Base-by-base conservation (phyloP, 2,888 invertebrate genomes). In the Plebejus melissa region DNA sequence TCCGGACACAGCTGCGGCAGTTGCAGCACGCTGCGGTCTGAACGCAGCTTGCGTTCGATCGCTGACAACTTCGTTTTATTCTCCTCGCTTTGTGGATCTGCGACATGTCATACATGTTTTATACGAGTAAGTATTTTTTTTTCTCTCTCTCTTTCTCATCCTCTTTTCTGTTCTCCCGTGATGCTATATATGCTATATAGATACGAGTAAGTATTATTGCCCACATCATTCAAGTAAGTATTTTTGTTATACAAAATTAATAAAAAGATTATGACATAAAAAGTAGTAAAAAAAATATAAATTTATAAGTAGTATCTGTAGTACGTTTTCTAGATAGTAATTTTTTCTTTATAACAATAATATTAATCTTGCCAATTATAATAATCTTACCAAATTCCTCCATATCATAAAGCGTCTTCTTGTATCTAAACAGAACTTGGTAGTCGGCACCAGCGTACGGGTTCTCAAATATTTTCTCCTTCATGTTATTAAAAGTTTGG, bases 1-100 rank as follows among this genome's bases (percentile, higher is more conserved):
- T 81, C 75, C 32, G 88, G 88, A 77, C 89, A 90, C 58, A 90
- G 81, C 75, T 87, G 87, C 0, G 85, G 81, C 32, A 89, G 78
- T 0, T 81, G 82, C 0, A 88, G 79, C 0, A 75, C 75, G 1
- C 80, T 46, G n/a, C 82, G 38, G 0, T 69, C 79, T 0, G 50
- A 60, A 1, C 11, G 74, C 13, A 85, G 41, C 2, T 82, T 81
- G 0, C 71, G 76, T 36, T 75, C 32, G 11, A 80, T 58, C 4
- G 74, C 58, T 9, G 65, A 65, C 0, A 82, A 74, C 0, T 75
- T 74, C 75, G 78, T 54, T 28, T 79, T 79, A 9, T 76, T 71
- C n/a, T 79, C 75, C 77, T 36, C 76, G 76, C 74, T 72, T 0
- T 76, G 76, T 4, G 71, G 50, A 22, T 77, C 79, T 79, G 78